A percentile compares a stretch with the other conserved stretches of the same genome.
Conservation (phyloP, 2,797 vertebrate species). For the Sebastes hubbsi region DNA sequence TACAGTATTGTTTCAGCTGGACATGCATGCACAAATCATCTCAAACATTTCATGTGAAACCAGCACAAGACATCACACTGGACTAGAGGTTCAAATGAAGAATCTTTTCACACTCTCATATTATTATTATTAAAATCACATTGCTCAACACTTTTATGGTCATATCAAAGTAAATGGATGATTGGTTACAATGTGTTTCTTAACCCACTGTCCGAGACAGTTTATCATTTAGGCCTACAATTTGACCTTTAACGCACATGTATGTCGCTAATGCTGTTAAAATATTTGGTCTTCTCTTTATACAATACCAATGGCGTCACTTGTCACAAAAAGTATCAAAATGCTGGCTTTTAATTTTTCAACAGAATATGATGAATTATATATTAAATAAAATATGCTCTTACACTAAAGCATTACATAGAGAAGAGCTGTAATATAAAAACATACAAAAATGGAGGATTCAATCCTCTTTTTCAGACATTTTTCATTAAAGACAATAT, state of each 20-base stretch:
- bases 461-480: conserved; percentile 65
- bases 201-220: neutral
- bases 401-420: conserved; percentile 59
- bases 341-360: conserved; percentile 1
- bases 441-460: conserved; percentile 64
- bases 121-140: conserved; percentile 37
- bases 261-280: conserved; percentile 5
- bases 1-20: conserved; percentile 79
- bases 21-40: conserved; percentile 82
- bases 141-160: conserved; percentile 14
- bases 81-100: conserved; percentile 56
- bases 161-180: conserved; percentile 16
- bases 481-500: conserved; percentile 60
- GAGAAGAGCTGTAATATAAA: conserved; percentile 44
- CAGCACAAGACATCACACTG: conserved; percentile 83
- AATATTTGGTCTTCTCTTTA: conserved; percentile 23
- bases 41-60: conserved; percentile 80
- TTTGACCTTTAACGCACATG: conserved; percentile 10
- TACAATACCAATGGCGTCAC: conserved; percentile 15
- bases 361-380: conserved; percentile 36
- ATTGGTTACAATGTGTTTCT: conserved; percentile 30
- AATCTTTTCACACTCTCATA: conserved; percentile 47
- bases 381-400: conserved; percentile 67
- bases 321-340: conserved; percentile 36
- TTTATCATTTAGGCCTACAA: neutral